A percentile compares a stretch with the other conserved stretches of the same genome.
Evolutionary conservation across 2,888 invertebrate genomes (phyloP).

Genomic region (Drosophila yooni): DNA sequence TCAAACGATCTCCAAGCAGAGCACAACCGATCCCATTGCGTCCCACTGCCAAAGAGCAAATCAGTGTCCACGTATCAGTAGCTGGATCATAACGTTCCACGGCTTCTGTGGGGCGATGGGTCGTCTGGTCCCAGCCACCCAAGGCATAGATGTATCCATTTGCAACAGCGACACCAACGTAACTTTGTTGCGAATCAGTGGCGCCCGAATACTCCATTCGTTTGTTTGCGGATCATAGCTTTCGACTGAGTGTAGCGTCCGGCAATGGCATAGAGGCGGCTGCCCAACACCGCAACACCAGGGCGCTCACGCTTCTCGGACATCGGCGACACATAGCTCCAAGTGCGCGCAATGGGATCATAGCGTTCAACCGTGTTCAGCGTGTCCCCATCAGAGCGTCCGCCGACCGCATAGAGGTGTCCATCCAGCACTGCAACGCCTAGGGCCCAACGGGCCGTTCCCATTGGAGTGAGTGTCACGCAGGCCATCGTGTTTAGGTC

Average conservation of each 20-base stretch:
- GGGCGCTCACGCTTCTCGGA: slow-evolving; percentile 92
- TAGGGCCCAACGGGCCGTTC: slow-evolving; percentile 93
- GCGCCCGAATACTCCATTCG: slow-evolving; percentile 92
- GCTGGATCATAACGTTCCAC: slow-evolving; percentile 93
- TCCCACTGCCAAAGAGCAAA: slow-evolving; percentile 92
- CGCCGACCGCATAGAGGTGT: slow-evolving; percentile 96
- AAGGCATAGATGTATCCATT: slow-evolving; percentile 95
- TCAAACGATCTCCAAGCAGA: slow-evolving; percentile 90
- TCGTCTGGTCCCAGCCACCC: slow-evolving; percentile 96
- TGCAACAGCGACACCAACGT: slow-evolving; percentile 94
- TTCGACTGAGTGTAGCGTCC: slow-evolving; percentile 96
- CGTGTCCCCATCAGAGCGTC: slow-evolving; percentile 92
- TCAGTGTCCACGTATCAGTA: slow-evolving; percentile 93
- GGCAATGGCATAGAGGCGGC: slow-evolving; percentile 94
- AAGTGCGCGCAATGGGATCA: slow-evolving; percentile 94
- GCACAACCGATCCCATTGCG: slow-evolving; percentile 96
- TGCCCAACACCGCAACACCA: slow-evolving; percentile 94
- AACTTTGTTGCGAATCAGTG: slow-evolving; percentile 94
- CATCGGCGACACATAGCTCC: slow-evolving; percentile 97
- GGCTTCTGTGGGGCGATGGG: slow-evolving; percentile 86
- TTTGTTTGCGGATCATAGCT: slow-evolving; percentile 91
- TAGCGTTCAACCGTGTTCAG: slow-evolving; percentile 96
- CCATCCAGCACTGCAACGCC: slow-evolving; percentile 91
- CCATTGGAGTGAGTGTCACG: slow-evolving; percentile 94
- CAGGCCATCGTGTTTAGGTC: slow-evolving; percentile 92